Conservation (phyloP, 2,113 vertebrate species). For the Heloderma charlesbogerti region DNA sequence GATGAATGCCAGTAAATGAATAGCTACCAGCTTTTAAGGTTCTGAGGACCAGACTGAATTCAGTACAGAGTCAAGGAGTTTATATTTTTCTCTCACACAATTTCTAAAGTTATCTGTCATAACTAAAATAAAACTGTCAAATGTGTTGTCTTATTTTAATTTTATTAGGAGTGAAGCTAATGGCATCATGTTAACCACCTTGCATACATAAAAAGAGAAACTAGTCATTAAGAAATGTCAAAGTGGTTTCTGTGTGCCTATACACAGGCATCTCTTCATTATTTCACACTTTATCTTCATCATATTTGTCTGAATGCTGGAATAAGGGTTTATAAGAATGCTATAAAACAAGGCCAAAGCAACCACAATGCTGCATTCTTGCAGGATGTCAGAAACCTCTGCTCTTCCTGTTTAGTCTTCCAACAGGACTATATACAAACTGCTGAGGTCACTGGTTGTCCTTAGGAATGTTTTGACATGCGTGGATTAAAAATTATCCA, state of each 20-base stretch:
- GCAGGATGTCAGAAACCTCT: background rate
- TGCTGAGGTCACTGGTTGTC: background rate
- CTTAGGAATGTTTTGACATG: background rate
- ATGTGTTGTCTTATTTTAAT: background rate
- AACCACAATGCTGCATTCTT: background rate
- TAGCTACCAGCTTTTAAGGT: background rate
- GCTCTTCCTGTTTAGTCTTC: background rate
- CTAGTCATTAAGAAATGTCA: background rate
- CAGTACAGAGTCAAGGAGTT: background rate
- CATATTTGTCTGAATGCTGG: background rate
- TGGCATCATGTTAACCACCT: background rate
- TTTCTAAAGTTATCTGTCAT: background rate
- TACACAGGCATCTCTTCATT: background rate
- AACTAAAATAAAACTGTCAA: background rate
- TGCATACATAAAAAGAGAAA: constrained; percentile 9
- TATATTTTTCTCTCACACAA: background rate
- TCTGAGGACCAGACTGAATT: background rate
- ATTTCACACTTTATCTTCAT: background rate
- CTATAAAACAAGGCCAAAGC: background rate
- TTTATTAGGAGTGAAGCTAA: background rate
- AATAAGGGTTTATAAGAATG: background rate
- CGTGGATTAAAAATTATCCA: too few species aligned
- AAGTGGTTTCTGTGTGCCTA: background rate
- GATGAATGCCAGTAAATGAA: background rate
- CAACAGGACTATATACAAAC: background rate